Percentiles rank a stretch among this genome's conserved stretches.
phyloP scores from a whole-genome alignment of 2,113 vertebrate genomes.

The Thymallus thymallus region DNA sequence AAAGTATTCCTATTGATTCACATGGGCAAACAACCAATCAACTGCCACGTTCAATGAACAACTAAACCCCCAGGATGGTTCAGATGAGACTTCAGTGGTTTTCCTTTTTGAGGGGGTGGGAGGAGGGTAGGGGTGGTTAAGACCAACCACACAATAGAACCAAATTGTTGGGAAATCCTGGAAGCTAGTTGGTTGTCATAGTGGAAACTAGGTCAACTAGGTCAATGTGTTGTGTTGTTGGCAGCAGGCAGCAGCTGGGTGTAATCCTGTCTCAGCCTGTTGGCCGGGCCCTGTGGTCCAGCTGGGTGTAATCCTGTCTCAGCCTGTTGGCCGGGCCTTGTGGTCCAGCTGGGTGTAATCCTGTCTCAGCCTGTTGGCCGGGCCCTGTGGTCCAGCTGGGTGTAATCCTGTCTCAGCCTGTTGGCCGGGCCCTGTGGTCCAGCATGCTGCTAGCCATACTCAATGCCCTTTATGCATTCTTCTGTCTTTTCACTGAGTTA shows the following conservation, averaged over 20 bases:
- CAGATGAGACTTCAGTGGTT: conserved; percentile 84
- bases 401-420: conserved; percentile 63
- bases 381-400: no score
- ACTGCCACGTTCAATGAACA: conserved; percentile 79
- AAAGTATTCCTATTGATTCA: no score
- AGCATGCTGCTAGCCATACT: conserved; percentile 68
- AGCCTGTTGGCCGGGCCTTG: no score
- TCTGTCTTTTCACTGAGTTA: conserved; percentile 91
- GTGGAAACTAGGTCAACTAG: conserved; percentile 63
- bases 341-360: conserved; percentile 83
- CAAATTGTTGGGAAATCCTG: conserved; percentile 24
- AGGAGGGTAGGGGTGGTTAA: conserved; percentile 80
- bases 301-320: conserved; percentile 74
- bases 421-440: conserved; percentile 78
- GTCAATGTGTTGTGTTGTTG: conserved; percentile 26
- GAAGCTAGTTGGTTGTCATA: conserved; percentile 77
- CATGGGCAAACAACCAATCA: conserved; percentile 78
- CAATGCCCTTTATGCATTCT: conserved; percentile 84
- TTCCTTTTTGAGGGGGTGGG: conserved; percentile 51
- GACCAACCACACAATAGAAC: conserved; percentile 45
- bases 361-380: conserved; percentile 37
- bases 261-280: conserved; percentile 61
- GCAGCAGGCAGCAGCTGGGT: conserved; percentile 71
- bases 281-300: conserved; percentile 72
- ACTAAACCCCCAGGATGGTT: conserved; percentile 87